phyloP scores from a whole-genome alignment of 2,113 vertebrate species.

The Onychostruthus taczanowskii region DNA sequence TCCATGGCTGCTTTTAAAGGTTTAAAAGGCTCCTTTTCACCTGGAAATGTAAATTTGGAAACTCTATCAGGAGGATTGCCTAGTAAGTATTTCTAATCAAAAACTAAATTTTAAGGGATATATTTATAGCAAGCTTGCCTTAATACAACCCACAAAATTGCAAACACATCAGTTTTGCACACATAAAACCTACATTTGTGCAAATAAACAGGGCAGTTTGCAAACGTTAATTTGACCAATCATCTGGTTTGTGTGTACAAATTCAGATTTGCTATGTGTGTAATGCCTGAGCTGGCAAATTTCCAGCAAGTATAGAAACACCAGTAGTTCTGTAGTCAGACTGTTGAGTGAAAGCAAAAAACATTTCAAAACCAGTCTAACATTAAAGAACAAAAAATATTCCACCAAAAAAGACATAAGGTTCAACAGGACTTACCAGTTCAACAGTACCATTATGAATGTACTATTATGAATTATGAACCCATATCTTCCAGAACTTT shows the following conservation, averaged over 20 bases:
- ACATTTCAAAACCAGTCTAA: not conserved
- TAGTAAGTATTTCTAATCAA: conserved; percentile 59
- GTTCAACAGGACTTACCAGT: not conserved
- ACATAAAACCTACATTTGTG: not conserved
- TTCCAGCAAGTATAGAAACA: not conserved
- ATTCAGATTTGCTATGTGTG: not conserved
- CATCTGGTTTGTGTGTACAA: not conserved
- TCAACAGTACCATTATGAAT: not conserved
- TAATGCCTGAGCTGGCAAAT: not conserved
- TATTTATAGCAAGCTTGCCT: not conserved
- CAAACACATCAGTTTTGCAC: conserved; percentile 32
- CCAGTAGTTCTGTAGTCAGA: not conserved
- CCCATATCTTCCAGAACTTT: not conserved
- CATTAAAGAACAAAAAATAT: not conserved
- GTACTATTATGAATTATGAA: not conserved
- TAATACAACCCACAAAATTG: conserved; percentile 22
- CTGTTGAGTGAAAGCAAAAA: not conserved
- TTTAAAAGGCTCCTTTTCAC: conserved; percentile 56
- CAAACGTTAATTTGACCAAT: not conserved
- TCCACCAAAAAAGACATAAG: not conserved
- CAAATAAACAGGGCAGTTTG: conserved; percentile 9
- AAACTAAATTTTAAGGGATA: conserved; percentile 42
- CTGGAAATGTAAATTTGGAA: conserved; percentile 61
- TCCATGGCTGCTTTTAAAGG: conserved; percentile 65
- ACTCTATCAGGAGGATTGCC: conserved; percentile 40